Base-by-base conservation (phyloP, 2,113 vertebrate species). In the Ochotona princeps region DNA sequence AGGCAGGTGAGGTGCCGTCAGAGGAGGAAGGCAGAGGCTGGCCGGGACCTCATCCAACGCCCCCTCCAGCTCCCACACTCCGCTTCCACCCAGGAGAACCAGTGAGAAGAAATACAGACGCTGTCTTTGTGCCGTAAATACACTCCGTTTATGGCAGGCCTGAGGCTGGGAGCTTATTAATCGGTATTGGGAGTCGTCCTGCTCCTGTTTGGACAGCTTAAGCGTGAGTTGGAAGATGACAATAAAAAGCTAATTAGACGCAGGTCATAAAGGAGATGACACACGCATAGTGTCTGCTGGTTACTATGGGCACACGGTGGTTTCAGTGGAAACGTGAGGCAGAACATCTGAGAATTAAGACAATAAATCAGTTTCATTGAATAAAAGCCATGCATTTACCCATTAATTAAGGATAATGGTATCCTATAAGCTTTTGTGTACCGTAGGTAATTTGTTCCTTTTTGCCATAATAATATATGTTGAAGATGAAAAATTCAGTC, bases 391-490 rank as follows among this genome's bases (percentile, higher is more conserved):
- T 90, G 96, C 96, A 89, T 97, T 97, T 98, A 96, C 95, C 97
- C 96, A 97, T 98, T 98, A 98, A 98, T 98, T 98, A 98, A 97
- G 97, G 97, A 95, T 97, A 98, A 98, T 97, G 88, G 96, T 96
- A 96, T 96, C 96, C 97, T 97, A 96, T 98, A 97, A 97, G 98
- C 97, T 97, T 97, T 97, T 97, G 97, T 97, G 97, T 96, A 94
- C 97, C 97, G 89, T 88, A 96, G 97, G 96, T 97, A 96, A 98
- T 97, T 97, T 97, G 96, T 98, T 97, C 96, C 91, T 94, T 94
- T 97, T 97, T 97, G 90, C 93, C 63, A 81, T 97, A 97, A 97
- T 88, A 95, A 85, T 84, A 97, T 97, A 97, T 96, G 94, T 95
- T 96, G 95, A 92, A 97, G 94, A 97, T 97, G 96, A 96, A 97